Evolutionary conservation across 2,113 vertebrate genomes (phyloP).

Genomic region (Malurus melanocephalus): DNA sequence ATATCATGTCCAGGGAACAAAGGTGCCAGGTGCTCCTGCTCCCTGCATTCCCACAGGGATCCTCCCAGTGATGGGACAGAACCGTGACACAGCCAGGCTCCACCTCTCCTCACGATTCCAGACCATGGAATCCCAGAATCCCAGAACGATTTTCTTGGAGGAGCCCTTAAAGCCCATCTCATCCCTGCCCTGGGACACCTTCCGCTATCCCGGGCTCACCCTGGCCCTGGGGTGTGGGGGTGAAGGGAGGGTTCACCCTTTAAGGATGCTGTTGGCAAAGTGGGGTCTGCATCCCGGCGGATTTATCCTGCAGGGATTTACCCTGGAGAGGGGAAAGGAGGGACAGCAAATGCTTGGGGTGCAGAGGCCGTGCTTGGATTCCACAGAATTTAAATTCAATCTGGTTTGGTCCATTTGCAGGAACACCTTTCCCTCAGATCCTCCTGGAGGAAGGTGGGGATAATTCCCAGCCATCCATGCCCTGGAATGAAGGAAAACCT

Average conservation of each 20-base stretch:
- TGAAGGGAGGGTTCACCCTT: neutral
- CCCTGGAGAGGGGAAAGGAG: neutral
- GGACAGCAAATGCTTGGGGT: neutral
- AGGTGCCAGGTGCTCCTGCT: neutral
- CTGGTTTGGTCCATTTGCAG: neutral
- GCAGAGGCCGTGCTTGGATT: neutral
- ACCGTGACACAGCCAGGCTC: neutral
- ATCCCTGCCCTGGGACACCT: neutral
- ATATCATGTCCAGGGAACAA: neutral
- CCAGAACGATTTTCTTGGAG: neutral
- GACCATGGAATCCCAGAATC: neutral
- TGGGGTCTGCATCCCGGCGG: rapidly evolving
- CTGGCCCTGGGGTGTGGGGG: neutral
- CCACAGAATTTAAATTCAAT: neutral
- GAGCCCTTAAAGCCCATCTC: neutral
- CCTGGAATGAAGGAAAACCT: neutral
- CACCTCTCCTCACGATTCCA: neutral
- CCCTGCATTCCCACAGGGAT: neutral
- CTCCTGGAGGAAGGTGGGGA: neutral
- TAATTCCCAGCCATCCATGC: neutral
- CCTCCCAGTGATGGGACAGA: neutral
- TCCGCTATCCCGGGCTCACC: neutral
- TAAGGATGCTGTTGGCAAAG: neutral
- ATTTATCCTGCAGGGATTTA: neutral
- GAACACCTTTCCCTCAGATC: neutral